Evolutionary conservation across 2,888 invertebrate species (phyloP).

Genomic region (Baccha elongata): DNA sequence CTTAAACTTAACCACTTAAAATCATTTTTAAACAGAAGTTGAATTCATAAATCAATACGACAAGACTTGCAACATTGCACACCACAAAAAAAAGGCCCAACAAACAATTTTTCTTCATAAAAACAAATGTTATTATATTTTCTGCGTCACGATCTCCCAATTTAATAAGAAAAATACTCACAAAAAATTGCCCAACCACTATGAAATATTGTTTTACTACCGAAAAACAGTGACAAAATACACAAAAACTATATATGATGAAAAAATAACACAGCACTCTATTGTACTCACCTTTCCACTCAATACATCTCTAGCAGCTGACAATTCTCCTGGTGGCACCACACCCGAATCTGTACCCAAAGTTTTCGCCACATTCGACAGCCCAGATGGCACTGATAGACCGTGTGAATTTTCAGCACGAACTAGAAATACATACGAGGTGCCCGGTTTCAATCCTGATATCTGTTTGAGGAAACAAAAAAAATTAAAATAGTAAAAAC

Average conservation of each 20-base stretch:
- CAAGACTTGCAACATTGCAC: slow-evolving; percentile 20
- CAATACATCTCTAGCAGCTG: slow-evolving; percentile 80
- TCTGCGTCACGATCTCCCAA: slow-evolving; percentile 64
- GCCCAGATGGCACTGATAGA: slow-evolving; percentile 90
- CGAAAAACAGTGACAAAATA: slow-evolving; percentile 7
- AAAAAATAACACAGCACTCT: slow-evolving; percentile 10
- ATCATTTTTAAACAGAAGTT: slow-evolving; percentile 58
- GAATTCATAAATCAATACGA: slow-evolving; percentile 59
- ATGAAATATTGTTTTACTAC: slow-evolving; percentile 48
- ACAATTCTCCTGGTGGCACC: slow-evolving; percentile 81
- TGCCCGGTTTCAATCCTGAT: slow-evolving; percentile 88
- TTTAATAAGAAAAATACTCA: slow-evolving; percentile 58
- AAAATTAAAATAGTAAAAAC: slow-evolving; percentile 7
- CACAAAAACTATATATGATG: neutral
- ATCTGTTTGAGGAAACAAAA: slow-evolving; percentile 81
- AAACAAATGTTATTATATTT: slow-evolving; percentile 11
- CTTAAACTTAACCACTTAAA: slow-evolving; percentile 35
- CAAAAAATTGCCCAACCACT: slow-evolving; percentile 59
- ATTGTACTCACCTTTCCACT: slow-evolving; percentile 81
- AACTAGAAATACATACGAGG: slow-evolving; percentile 92
- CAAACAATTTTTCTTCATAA: slow-evolving; percentile 22
- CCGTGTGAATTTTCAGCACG: slow-evolving; percentile 94
- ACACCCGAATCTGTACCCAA: slow-evolving; percentile 81
- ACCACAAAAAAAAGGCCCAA: slow-evolving; percentile 31
- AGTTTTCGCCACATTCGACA: slow-evolving; percentile 89